Evolutionary conservation across 2,797 vertebrate genomes (phyloP).

Genomic region (Danio albolineatus): DNA sequence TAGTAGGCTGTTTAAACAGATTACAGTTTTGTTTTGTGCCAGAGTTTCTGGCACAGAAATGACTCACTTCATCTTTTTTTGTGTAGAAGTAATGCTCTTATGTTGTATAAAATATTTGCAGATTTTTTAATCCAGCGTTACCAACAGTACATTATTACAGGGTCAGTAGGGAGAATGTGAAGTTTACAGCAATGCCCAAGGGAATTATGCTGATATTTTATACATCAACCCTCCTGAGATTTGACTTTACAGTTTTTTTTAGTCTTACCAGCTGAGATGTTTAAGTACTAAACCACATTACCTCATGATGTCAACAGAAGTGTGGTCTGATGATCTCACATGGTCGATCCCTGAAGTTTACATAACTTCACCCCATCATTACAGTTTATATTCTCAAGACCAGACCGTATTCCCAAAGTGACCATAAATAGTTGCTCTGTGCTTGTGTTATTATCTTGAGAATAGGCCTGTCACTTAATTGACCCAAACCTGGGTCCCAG

Average conservation of each 20-base stretch:
- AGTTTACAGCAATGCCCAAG: not conserved
- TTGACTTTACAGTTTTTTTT: not conserved
- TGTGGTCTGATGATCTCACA: conserved; percentile 14
- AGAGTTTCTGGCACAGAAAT: not conserved
- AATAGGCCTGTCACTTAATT: conserved; percentile 51
- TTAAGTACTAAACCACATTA: not conserved
- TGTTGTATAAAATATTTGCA: not conserved
- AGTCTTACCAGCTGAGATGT: not conserved
- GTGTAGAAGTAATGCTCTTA: not conserved
- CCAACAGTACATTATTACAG: not conserved
- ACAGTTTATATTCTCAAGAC: not conserved
- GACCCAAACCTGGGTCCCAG: conserved; percentile 18
- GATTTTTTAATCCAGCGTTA: not conserved
- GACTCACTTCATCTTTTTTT: not conserved
- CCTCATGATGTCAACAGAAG: conserved; percentile 16
- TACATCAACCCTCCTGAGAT: not conserved
- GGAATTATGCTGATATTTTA: not conserved
- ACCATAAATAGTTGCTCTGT: not conserved
- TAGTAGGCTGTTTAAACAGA: not conserved
- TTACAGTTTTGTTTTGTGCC: not conserved
- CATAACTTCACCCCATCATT: not conserved
- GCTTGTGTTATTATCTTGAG: conserved; percentile 44
- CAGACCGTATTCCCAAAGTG: conserved; percentile 17
- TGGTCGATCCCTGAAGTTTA: conserved; percentile 19
- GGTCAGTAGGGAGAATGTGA: not conserved